phyloP scores from a whole-genome alignment of 2,797 vertebrate species.

The Tympanoctomys barrerae region DNA sequence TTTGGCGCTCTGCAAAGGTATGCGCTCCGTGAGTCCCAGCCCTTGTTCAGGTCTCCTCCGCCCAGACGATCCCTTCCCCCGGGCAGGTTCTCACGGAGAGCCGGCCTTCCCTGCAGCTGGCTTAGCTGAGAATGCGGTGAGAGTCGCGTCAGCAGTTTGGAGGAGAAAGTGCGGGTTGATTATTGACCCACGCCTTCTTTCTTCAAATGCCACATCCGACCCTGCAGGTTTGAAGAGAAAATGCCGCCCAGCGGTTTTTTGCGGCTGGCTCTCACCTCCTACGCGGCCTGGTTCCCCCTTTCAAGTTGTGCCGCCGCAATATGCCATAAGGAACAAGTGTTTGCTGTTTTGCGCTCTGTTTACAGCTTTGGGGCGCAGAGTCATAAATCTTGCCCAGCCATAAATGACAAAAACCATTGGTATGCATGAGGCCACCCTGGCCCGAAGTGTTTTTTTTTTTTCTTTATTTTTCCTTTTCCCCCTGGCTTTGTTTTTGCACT shows the following conservation, averaged over 20 bases:
- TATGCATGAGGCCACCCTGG: conserved; percentile 93
- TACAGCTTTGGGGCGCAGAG: conserved; percentile 93
- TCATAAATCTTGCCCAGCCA: conserved; percentile 95
- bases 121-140: conserved; percentile 83
- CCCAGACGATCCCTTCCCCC: neutral
- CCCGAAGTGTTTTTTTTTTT: conserved; percentile 87
- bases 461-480: conserved; percentile 84
- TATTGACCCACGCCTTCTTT: conserved; percentile 93
- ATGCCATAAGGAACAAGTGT: conserved; percentile 92
- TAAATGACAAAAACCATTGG: conserved; percentile 94
- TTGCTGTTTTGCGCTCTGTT: conserved; percentile 93
- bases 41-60: neutral
- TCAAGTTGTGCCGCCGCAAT: conserved; percentile 90
- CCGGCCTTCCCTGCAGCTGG: conserved; percentile 79
- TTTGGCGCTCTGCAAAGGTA: conserved; percentile 14
- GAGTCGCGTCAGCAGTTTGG: conserved; percentile 93
- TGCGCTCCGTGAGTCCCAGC: neutral
- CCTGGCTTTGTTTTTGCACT: conserved; percentile 90
- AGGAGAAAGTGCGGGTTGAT: conserved; percentile 95
- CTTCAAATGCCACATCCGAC: conserved; percentile 87
- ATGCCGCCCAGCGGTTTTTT: conserved; percentile 92
- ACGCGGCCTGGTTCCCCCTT: conserved; percentile 91
- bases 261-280: conserved; percentile 92
- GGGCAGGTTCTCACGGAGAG: conserved; percentile 86
- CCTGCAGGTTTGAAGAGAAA: conserved; percentile 89